Percentiles rank a stretch among this genome's conserved stretches.
Evolutionary conservation across 2,797 vertebrate genomes (phyloP).

Genomic region (Toxotes lorentzi): DNA sequence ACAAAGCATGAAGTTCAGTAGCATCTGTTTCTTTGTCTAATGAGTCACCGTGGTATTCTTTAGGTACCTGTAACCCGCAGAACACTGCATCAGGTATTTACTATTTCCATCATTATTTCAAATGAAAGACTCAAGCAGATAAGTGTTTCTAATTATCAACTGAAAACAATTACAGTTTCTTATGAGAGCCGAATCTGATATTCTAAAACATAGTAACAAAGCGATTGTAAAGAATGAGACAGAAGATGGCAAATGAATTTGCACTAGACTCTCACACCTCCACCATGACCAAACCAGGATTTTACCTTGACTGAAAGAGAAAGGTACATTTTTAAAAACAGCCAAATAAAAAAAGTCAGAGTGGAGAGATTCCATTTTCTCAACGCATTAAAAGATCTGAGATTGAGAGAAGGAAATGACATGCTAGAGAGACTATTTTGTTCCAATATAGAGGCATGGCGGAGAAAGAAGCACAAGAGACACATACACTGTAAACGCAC

Average conservation of each 20-base stretch:
- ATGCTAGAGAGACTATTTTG: slow-evolving; percentile 61
- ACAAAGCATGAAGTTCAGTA: slow-evolving; percentile 35
- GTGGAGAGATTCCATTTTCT: slow-evolving; percentile 47
- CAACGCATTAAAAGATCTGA: slow-evolving; percentile 69
- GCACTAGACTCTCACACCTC: slow-evolving; percentile 1
- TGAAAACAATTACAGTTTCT: slow-evolving; percentile 26
- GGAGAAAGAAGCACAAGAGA: slow-evolving; percentile 52
- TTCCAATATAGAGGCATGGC: slow-evolving; percentile 43
- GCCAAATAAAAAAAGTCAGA: slow-evolving; percentile 50
- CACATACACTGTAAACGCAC: slow-evolving; percentile 69
- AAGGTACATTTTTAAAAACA: slow-evolving; percentile 49
- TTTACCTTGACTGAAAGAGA: slow-evolving; percentile 45
- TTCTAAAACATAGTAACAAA: slow-evolving; percentile 30
- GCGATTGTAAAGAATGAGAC: slow-evolving; percentile 19
- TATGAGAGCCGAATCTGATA: slow-evolving; percentile 12
- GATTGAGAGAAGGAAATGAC: slow-evolving; percentile 64
- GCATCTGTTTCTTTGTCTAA: slow-evolving; percentile 49
- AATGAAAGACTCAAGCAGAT: slow-evolving; percentile 14
- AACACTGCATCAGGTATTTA: background rate
- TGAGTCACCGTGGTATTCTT: slow-evolving; percentile 17
- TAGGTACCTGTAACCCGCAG: slow-evolving; percentile 13
- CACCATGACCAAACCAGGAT: slow-evolving; percentile 7
- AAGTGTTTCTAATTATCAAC: slow-evolving; percentile 3
- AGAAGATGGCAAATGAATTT: slow-evolving; percentile 21
- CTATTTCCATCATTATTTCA: slow-evolving; percentile 16